phyloP scores from a whole-genome alignment of 2,797 vertebrate species.

The Hapalemur alaotrensis region DNA sequence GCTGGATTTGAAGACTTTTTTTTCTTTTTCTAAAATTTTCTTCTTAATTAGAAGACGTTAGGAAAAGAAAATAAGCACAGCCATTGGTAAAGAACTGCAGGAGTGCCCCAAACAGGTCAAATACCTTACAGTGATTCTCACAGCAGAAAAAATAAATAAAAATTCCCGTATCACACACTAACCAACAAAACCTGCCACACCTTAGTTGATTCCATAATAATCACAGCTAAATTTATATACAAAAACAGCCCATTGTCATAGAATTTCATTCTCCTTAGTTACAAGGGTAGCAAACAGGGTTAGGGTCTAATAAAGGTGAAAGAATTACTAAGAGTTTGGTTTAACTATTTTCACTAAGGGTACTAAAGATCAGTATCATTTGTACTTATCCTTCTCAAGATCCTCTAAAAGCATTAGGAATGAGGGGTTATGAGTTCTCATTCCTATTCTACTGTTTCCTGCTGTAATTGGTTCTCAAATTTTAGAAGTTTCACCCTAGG shows the following conservation, averaged over 20 bases:
- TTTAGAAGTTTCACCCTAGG: background rate
- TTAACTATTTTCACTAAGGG: background rate
- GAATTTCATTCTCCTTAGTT: background rate
- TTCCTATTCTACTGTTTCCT: background rate
- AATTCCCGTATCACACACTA: background rate
- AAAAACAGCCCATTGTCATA: background rate
- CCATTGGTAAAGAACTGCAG: background rate
- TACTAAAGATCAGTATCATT: background rate
- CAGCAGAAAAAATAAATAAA: background rate
- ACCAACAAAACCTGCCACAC: background rate
- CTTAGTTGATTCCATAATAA: constrained; percentile 30
- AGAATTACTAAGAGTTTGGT: background rate
- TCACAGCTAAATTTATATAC: background rate
- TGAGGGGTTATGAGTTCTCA: background rate
- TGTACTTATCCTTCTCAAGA: background rate
- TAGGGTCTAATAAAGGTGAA: background rate
- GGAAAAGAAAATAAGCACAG: background rate
- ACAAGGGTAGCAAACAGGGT: background rate
- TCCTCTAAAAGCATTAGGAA: background rate
- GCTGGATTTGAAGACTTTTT: background rate
- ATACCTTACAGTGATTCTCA: background rate
- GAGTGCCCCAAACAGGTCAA: background rate
- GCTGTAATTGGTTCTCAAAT: constrained; percentile 3
- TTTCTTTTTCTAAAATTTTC: background rate
- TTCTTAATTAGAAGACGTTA: constrained; percentile 1